Evolutionary conservation across 2,888 invertebrate species (phyloP), one percentile per base, ranked within the genome.

Genomic region (Hedya salicella): DNA sequence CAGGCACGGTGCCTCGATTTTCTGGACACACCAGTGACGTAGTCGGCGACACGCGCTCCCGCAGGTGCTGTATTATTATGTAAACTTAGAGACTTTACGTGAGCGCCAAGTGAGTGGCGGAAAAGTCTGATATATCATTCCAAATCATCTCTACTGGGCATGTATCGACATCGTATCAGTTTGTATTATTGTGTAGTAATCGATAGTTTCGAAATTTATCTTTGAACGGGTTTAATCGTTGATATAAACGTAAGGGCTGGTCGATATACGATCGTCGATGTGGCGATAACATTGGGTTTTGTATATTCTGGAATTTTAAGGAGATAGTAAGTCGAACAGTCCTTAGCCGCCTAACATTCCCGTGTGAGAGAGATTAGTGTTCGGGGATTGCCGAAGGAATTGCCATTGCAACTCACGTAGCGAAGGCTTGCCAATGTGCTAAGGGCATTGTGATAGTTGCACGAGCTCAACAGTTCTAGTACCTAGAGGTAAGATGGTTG

Each of bases 1-100:
- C 85, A 0, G 87, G 83, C 3, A 79, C 93, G 16, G 93, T 94
- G 40, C 93, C 93, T 46, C 90, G 95, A 72, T 95, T 95, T 85
- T 94, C 95, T 11, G 96, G 96, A 13, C 94, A 95, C 80, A 96
- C 96, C 21, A 95, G 96, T 77, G 96, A 96, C 75, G 95, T 95
- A 69, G 94, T 96, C 68, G 95, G 95, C 70, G 96, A 96, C 81
- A 93, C 94, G 67, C 94, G 93, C 78, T 95, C 93, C 76, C 95
- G 92, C 86, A 93, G 95, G 80, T 96, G 96, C 89, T 96, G 96
- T 86, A 86, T 94, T 70, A 91, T 96, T 68, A 95, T 96, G 95
- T 96, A 94, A 73, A 68, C 19, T 3, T 30, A 39, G 21, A 14
- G 25, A 65, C 59, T 54, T 53, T 11, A 30, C 49, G 57, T 32